phyloP scores from a whole-genome alignment of 2,888 invertebrate genomes.

The Xylophagus ater region DNA sequence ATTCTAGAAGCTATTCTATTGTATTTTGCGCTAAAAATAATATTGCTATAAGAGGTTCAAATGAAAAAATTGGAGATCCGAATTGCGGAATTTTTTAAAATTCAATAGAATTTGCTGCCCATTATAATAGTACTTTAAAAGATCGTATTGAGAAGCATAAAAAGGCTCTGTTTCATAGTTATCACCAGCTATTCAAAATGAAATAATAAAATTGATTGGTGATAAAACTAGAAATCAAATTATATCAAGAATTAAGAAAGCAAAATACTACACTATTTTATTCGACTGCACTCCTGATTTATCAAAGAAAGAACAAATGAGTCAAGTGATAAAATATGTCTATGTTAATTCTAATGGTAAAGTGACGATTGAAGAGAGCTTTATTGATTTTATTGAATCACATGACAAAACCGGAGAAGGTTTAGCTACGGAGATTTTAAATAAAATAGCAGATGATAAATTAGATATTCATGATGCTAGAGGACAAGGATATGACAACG shows the following conservation, averaged over 20 bases:
- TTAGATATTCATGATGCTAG: constrained; percentile 1
- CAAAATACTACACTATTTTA: constrained; percentile 4
- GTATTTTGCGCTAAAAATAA: background rate
- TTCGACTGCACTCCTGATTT: constrained; percentile 1
- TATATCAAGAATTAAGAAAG: background rate
- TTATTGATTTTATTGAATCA: background rate
- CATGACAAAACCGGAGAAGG: background rate
- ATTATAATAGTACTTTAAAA: background rate
- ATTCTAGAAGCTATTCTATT: no score
- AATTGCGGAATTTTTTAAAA: background rate
- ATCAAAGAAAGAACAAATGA: constrained; percentile 1
- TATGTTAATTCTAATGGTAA: background rate
- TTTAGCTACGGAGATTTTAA: constrained; percentile 1
- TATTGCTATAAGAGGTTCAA: background rate
- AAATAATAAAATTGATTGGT: background rate
- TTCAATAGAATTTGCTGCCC: background rate
- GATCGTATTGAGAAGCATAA: background rate
- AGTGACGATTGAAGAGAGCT: constrained; percentile 1
- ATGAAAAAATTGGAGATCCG: background rate
- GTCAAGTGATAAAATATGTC: background rate
- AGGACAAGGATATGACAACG: constrained; percentile 1
- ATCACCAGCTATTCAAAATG: background rate
- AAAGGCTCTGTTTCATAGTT: background rate
- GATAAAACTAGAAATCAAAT: background rate
- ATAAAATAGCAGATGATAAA: background rate